phyloP scores from a whole-genome alignment of 1,140 invertebrate species.

The Pygmarrhopalites habei region DNA sequence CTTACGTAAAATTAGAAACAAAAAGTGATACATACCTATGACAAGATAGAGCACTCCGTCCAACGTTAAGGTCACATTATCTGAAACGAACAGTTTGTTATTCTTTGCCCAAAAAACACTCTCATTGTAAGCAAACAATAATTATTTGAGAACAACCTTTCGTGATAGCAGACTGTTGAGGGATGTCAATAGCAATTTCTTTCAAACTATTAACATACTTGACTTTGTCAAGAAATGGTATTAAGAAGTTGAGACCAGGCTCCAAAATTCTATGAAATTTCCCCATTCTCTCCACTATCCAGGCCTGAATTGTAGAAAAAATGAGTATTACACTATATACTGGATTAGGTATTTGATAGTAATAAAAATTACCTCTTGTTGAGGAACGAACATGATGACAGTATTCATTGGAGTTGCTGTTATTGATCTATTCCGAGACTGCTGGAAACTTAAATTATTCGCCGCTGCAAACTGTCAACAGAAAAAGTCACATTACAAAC shows the following conservation, averaged over 20 bases:
- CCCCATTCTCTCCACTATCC: slow-evolving; percentile 98
- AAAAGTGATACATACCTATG: slow-evolving; percentile 52
- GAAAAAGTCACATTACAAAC: no score
- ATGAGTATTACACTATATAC: no score
- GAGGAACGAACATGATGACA: slow-evolving; percentile 93
- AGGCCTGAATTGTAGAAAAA: slow-evolving; percentile 59
- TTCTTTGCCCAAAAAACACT: no score
- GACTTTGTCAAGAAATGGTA: slow-evolving; percentile 87
- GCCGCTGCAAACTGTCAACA: no score
- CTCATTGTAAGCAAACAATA: no score
- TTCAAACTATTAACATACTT: slow-evolving; percentile 98
- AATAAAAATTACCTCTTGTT: slow-evolving; percentile 74
- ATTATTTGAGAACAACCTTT: slow-evolving; percentile 52
- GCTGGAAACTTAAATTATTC: no score
- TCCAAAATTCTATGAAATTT: slow-evolving; percentile 87
- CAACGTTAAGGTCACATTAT: slow-evolving; percentile 93
- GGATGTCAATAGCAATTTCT: slow-evolving; percentile 99
- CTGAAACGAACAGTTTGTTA: slow-evolving; percentile 50
- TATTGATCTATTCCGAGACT: slow-evolving; percentile 9
- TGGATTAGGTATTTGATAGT: no score
- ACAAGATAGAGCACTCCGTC: slow-evolving; percentile 95
- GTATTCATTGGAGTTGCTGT: slow-evolving; percentile 75
- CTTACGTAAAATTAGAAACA: no score
- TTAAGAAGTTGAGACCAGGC: slow-evolving; percentile 87
- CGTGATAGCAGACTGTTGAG: slow-evolving; percentile 96